These are phyloP conservation scores for Drosophila oshimai DNA, from an alignment of 1,140 invertebrate species.

Conservation along the genomic window DNA sequence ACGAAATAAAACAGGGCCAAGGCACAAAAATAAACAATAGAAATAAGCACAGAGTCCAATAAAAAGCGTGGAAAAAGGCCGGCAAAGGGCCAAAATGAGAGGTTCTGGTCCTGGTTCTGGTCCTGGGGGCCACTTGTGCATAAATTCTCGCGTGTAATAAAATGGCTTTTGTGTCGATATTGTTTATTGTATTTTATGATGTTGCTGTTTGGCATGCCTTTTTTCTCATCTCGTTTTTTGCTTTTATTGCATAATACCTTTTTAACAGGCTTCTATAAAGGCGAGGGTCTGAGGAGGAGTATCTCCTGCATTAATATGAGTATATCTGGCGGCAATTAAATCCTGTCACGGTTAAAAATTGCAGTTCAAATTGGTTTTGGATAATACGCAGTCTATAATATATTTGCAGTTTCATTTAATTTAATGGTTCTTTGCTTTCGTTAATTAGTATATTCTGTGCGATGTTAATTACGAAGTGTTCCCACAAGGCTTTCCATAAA, in stretches of 20 bases:
- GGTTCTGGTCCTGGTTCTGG: conserved; percentile 10
- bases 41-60: conserved; percentile 33
- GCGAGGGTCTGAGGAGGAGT: background rate
- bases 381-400: background rate
- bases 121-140: conserved; percentile 43
- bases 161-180: conserved; percentile 70
- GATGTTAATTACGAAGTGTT: too few relatives aligned
- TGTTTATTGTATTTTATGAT: conserved; percentile 69
- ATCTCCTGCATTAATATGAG: background rate
- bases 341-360: background rate
- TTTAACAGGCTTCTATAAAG: conserved; percentile 62
- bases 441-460: too few relatives aligned
- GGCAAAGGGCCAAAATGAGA: conserved; percentile 12
- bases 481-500: too few relatives aligned
- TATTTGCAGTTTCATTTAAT: background rate
- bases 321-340: conserved; percentile 53
- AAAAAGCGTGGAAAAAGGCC: conserved; percentile 13
- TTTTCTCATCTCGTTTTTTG: conserved; percentile 4
- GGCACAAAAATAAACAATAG: conserved; percentile 59
- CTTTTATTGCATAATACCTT: conserved; percentile 66
- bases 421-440: background rate
- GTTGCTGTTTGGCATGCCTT: conserved; percentile 26
- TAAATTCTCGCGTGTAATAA: conserved; percentile 67
- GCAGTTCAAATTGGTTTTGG: background rate
- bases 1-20: conserved; percentile 15